Conservation (phyloP, 2,797 vertebrate genomes). For the Eulemur albifrons region DNA sequence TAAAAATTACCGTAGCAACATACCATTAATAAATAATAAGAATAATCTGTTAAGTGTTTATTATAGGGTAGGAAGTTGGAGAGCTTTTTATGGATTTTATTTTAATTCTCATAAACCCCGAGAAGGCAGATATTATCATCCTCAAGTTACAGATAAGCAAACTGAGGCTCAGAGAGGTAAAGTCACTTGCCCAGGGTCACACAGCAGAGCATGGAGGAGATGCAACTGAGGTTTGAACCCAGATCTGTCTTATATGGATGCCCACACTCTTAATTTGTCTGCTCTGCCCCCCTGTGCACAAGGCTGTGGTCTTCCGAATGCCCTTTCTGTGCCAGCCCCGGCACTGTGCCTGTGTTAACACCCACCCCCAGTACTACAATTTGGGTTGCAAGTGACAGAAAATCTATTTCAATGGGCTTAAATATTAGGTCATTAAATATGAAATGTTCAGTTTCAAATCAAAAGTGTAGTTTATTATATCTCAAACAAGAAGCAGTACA, state of each 20-base stretch:
- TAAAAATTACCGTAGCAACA: no score
- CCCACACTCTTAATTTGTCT: neutral
- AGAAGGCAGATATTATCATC: neutral
- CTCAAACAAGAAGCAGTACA: no score
- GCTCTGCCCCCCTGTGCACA: fast-evolving
- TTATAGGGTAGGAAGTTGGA: neutral
- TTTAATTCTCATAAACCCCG: neutral
- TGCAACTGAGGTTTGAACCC: neutral
- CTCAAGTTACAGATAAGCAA: neutral
- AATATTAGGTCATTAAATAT: no score
- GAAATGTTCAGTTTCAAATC: no score
- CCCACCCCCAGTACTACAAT: neutral
- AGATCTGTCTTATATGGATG: neutral
- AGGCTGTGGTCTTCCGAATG: neutral
- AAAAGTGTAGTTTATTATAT: no score
- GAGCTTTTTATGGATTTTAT: neutral
- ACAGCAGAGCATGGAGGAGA: neutral
- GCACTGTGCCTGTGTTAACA: neutral
- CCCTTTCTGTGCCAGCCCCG: neutral
- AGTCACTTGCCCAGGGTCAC: neutral
- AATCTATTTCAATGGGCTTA: neutral
- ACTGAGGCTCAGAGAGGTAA: neutral
- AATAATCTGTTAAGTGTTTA: neutral
- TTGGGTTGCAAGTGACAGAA: neutral
- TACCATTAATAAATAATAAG: neutral